Evolutionary conservation across 1,140 invertebrate species (phyloP), one percentile per base, ranked within the genome.

Genomic region (Hydropsyche tenuis): DNA sequence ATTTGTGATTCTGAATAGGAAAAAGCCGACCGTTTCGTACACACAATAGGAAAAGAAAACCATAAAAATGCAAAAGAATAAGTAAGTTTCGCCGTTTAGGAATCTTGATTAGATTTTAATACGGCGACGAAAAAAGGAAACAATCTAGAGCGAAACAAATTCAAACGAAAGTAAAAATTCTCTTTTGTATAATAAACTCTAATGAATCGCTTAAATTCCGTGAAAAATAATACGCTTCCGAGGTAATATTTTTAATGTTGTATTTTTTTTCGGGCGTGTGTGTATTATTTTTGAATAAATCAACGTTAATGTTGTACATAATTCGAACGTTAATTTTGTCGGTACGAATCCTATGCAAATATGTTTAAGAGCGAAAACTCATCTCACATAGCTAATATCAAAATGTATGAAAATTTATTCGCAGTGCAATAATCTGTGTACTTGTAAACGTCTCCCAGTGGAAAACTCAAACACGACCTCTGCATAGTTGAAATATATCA

Each of bases 321-420:
- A 6, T 48, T 48, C 16, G 45, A 48, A 48, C 16, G 9, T 37
- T 37, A 37, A 48, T 48, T 12, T 16, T 12, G 2, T n/a, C 45
- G 4, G 11, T 48, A n/a, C 45, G 16, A 16, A 48, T 48, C 45
- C 12, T 48, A 48, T 48, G 56, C 22, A 25, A 60, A 60, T 37
- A 37, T 60, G 23, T 60, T 60, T 20, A 60, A 60, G 56, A 60
- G 11, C 4, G 56, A 60, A 60, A 25, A 60, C 23, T 60, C 23
- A 60, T 25, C 23, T 12, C 7, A 23, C 14, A 60, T 60, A 25
- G 23, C 22, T 12, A 60, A 60, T 60, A 27, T 60, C 22, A 60
- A 25, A 60, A 60, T 60, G 23, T 60, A 60, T 60, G 56, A 60
- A 60, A 60, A 60, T 60, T 60, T 27, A 60, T 53, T 53, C 48